phyloP scores from a whole-genome alignment of 2,888 invertebrate genomes.

The Hirtodrosophila alboralis region DNA sequence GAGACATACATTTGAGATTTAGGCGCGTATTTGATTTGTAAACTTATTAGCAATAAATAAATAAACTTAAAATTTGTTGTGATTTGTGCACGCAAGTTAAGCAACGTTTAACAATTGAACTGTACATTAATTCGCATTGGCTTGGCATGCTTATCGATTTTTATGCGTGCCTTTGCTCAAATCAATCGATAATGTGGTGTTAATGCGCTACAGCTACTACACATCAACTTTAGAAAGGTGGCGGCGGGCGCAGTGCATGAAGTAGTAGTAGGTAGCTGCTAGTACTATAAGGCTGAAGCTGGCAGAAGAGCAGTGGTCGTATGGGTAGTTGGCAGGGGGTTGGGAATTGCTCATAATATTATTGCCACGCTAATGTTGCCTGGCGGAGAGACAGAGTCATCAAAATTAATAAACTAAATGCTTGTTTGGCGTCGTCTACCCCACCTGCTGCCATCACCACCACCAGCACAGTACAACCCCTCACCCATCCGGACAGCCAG shows the following conservation, averaged over 20 bases:
- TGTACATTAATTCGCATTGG: slow-evolving; percentile 55
- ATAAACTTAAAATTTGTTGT: slow-evolving; percentile 4
- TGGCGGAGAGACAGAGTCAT: slow-evolving; percentile 37
- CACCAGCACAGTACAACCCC: slow-evolving; percentile 1
- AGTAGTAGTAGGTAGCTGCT: slow-evolving; percentile 15
- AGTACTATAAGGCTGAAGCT: slow-evolving; percentile 7
- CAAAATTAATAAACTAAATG: slow-evolving; percentile 75
- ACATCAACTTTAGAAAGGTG: slow-evolving; percentile 31
- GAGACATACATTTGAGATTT: slow-evolving; percentile 29
- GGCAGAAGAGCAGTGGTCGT: slow-evolving; percentile 2
- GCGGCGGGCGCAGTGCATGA: slow-evolving; percentile 33
- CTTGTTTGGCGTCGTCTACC: slow-evolving; percentile 66
- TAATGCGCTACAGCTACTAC: slow-evolving; percentile 61
- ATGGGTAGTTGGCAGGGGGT: slow-evolving; percentile 15
- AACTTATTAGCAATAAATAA: slow-evolving; percentile 36
- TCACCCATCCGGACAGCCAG: slow-evolving; percentile 42
- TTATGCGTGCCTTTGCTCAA: slow-evolving; percentile 65
- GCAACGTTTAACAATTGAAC: slow-evolving; percentile 25
- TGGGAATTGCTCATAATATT: slow-evolving; percentile 43
- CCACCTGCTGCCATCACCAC: slow-evolving; percentile 12
- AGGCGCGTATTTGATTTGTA: slow-evolving; percentile 49
- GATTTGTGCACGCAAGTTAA: slow-evolving; percentile 9
- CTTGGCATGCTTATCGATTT: slow-evolving; percentile 68
- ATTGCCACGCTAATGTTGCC: slow-evolving; percentile 22
- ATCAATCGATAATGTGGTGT: slow-evolving; percentile 82